These are phyloP conservation scores for Mystacornis crossleyi DNA, from an alignment of 2,113 vertebrate genomes.

Conservation along the genomic window DNA sequence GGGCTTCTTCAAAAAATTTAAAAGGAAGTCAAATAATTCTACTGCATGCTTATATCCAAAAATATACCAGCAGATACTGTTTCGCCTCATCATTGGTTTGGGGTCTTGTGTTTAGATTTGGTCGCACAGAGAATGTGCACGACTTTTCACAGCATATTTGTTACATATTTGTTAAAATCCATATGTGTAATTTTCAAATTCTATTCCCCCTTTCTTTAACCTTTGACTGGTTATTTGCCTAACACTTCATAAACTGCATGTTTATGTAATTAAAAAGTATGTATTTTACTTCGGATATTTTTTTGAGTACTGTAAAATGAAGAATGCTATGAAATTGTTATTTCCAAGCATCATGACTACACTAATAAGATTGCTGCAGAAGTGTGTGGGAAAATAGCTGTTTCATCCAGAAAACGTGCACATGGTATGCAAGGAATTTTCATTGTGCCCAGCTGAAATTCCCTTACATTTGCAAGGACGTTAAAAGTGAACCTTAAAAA, in stretches of 20 bases:
- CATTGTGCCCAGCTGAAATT: constrained; percentile 62
- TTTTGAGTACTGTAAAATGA: not conserved
- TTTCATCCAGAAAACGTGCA: constrained; percentile 44
- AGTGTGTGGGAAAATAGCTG: constrained; percentile 55
- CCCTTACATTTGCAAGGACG: constrained; percentile 7
- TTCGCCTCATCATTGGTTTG: not conserved
- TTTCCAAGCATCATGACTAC: not conserved
- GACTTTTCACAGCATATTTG: not conserved
- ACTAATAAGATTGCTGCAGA: not conserved
- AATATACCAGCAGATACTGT: not conserved
- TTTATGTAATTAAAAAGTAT: not conserved
- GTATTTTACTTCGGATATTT: not conserved
- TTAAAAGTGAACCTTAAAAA: constrained; percentile 37
- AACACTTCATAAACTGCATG: not conserved
- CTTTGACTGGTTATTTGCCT: not conserved
- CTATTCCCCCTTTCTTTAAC: not conserved
- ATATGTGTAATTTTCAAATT: not conserved
- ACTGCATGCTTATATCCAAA: not conserved
- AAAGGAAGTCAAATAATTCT: not conserved
- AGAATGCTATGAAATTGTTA: not conserved
- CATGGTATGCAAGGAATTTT: constrained; percentile 60
- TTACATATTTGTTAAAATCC: not conserved
- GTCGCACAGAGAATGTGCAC: not conserved
- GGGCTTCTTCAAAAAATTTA: not conserved
- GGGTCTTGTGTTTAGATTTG: not conserved